These are phyloP conservation scores for Climacteris rufus DNA, from an alignment of 2,113 vertebrate genomes.

Conservation along the genomic window DNA sequence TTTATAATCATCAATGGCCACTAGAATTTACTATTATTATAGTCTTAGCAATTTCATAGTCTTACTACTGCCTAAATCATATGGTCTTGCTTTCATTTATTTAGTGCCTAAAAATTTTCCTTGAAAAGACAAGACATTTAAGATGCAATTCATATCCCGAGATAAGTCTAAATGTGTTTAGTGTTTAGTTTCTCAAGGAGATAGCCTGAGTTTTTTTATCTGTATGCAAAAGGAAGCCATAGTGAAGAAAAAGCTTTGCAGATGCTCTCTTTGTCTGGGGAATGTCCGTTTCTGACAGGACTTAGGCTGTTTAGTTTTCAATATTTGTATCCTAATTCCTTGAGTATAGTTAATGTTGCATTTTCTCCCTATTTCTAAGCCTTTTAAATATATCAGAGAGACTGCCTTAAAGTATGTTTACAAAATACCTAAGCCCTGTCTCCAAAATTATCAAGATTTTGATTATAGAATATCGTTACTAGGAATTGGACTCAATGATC, in stretches of 20 bases:
- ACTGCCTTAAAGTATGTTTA: not conserved
- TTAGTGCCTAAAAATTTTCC: not conserved
- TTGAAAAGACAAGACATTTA: not conserved
- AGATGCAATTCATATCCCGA: not conserved
- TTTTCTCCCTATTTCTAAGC: not conserved
- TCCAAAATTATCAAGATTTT: not conserved
- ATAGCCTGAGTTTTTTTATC: not conserved
- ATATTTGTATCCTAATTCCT: not conserved
- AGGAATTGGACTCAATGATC: too few relatives aligned
- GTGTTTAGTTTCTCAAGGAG: not conserved
- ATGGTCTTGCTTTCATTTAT: not conserved
- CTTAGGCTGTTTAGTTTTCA: not conserved
- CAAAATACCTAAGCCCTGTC: not conserved
- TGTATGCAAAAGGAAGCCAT: not conserved
- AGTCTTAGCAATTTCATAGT: not conserved
- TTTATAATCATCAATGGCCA: not conserved
- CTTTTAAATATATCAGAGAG: not conserved
- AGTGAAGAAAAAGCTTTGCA: not conserved
- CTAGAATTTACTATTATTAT: not conserved
- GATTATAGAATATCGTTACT: not conserved
- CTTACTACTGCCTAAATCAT: not conserved
- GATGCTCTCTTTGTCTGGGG: not conserved
- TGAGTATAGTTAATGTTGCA: not conserved
- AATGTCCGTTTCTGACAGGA: not conserved
- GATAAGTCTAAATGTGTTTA: not conserved